Conservation (phyloP, 2,797 vertebrate genomes). For the Salarias fasciatus region DNA sequence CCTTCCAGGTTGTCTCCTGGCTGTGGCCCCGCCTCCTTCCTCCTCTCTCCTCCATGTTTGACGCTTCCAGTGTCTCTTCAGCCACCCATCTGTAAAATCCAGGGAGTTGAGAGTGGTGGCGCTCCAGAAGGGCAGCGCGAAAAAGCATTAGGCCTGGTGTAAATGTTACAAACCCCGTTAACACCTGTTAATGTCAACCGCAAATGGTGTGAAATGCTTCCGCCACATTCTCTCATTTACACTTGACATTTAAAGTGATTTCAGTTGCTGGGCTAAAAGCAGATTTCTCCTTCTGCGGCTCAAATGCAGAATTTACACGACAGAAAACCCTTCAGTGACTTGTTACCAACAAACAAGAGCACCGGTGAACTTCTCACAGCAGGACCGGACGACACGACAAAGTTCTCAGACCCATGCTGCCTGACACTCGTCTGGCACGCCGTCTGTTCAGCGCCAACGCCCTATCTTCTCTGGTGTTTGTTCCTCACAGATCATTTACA, state of each 20-base stretch:
- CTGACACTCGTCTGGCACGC: no score
- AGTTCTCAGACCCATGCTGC: no score
- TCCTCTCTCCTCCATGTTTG: neutral
- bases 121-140: constrained; percentile 8
- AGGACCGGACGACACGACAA: neutral
- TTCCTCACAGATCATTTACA: no score
- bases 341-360: neutral
- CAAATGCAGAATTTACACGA: neutral
- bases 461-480: no score
- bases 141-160: constrained; percentile 1
- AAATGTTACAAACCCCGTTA: constrained; percentile 5
- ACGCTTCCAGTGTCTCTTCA: neutral
- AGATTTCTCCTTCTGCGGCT: neutral
- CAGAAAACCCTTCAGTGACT: neutral
- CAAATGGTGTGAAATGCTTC: constrained; percentile 1
- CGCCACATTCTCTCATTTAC: neutral
- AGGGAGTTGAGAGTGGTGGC: neutral
- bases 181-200: constrained; percentile 22
- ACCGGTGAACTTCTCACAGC: neutral
- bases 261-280: neutral
- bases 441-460: no score
- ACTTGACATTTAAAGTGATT: constrained; percentile 21
- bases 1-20: constrained; percentile 13
- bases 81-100: constrained; percentile 20
- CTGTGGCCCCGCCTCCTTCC: neutral